Percentiles rank a stretch among this genome's conserved stretches.
Evolutionary conservation across 2,113 vertebrate genomes (phyloP).

Genomic region (Pluvianellus socialis): DNA sequence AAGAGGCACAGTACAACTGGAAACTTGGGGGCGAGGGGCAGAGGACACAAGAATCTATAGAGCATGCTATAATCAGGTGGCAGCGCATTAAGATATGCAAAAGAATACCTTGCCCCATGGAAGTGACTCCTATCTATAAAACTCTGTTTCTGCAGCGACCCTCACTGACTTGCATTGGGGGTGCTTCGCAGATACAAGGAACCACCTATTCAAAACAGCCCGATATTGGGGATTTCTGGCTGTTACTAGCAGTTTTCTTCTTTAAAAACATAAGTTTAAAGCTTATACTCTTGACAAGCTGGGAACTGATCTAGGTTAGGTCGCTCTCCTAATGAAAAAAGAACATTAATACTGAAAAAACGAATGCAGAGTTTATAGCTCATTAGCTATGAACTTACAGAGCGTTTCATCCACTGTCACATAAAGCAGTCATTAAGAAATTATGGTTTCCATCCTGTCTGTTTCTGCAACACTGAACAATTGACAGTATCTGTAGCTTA

Average conservation of each 20-base stretch:
- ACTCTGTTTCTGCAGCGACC: neutral
- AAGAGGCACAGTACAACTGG: neutral
- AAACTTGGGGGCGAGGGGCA: neutral
- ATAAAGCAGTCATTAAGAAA: neutral
- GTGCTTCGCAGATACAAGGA: rapidly evolving
- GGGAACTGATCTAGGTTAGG: neutral
- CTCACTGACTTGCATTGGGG: neutral
- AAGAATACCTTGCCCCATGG: neutral
- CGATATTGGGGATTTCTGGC: neutral
- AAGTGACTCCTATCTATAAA: neutral
- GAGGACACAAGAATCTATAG: neutral
- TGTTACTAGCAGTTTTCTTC: neutral
- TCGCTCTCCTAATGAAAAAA: neutral
- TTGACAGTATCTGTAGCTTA: neutral
- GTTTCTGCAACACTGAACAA: neutral
- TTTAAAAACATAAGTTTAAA: neutral
- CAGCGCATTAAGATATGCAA: neutral
- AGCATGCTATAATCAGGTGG: neutral
- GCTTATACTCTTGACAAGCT: neutral
- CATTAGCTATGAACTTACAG: neutral
- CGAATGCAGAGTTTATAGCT: neutral
- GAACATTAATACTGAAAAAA: neutral
- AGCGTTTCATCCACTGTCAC: neutral
- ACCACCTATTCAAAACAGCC: neutral
- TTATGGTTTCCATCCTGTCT: neutral